phyloP scores from a whole-genome alignment of 2,888 invertebrate genomes.

The Athripsodes cinereus region DNA sequence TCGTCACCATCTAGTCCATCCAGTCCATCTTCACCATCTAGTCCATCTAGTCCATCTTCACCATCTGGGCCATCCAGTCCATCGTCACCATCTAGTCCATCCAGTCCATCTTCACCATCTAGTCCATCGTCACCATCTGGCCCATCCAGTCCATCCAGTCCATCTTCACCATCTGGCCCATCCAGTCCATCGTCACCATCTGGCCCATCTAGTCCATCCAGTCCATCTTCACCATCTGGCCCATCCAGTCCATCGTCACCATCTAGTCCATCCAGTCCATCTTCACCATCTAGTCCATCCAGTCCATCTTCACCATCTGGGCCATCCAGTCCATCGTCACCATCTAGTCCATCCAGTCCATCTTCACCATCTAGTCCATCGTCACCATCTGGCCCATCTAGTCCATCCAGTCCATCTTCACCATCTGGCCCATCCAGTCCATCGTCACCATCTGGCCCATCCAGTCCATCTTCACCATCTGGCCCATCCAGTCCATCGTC shows the following conservation, averaged over 20 bases:
- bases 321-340: not conserved
- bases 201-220: not conserved
- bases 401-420: not conserved
- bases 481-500: not conserved
- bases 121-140: not conserved
- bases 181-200: not conserved
- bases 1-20: not conserved
- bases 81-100: not conserved
- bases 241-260: not conserved
- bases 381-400: not conserved
- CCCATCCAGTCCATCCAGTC: not conserved
- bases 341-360: not conserved
- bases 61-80: not conserved
- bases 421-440: not conserved
- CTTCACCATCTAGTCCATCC: not conserved
- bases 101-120: not conserved
- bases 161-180: not conserved
- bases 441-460: not conserved
- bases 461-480: not conserved
- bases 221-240: not conserved
- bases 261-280: not conserved
- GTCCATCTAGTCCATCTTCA: not conserved
- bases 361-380: not conserved
- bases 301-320: not conserved
- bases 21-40: too few species aligned